Conservation (phyloP, 2,888 invertebrate genomes). For the Agrenia bidenticulata region DNA sequence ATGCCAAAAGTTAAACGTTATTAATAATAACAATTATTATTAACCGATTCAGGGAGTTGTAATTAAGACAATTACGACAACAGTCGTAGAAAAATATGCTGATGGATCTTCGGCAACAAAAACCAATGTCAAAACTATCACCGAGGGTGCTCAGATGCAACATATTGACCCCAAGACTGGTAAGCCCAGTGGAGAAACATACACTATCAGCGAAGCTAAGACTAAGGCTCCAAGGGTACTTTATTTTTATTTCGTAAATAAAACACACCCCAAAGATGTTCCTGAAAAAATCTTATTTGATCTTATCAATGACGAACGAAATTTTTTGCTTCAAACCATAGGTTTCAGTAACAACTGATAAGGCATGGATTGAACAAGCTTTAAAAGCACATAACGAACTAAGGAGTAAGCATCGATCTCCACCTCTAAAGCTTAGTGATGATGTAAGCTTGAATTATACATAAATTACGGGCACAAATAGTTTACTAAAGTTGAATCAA, state of each 20-base stretch:
- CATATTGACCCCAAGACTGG: slow-evolving; percentile 40
- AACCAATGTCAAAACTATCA: slow-evolving; percentile 45
- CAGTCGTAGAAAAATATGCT: slow-evolving; percentile 44
- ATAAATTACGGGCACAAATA: not conserved
- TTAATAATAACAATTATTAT: not conserved
- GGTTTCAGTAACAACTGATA: slow-evolving; percentile 40
- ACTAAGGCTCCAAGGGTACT: slow-evolving; percentile 40
- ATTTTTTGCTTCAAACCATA: too few relatives aligned
- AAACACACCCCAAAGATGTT: too few relatives aligned
- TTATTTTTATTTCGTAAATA: not conserved
- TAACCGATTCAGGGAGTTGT: slow-evolving; percentile 39
- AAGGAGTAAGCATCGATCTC: slow-evolving; percentile 39
- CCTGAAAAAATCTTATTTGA: too few relatives aligned
- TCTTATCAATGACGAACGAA: not conserved
- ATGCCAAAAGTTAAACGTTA: not conserved
- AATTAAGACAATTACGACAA: slow-evolving; percentile 49
- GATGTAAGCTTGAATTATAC: slow-evolving; percentile 30
- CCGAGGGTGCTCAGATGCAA: slow-evolving; percentile 43
- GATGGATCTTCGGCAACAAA: slow-evolving; percentile 49
- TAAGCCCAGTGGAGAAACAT: slow-evolving; percentile 40
- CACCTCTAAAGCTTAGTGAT: slow-evolving; percentile 35
- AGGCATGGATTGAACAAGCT: slow-evolving; percentile 41
- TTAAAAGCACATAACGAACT: slow-evolving; percentile 45
- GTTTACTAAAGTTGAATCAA: too few relatives aligned
- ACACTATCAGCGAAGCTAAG: slow-evolving; percentile 43